Evolutionary conservation across 1,140 invertebrate genomes (phyloP).

Genomic region (Chlorops oryzae): DNA sequence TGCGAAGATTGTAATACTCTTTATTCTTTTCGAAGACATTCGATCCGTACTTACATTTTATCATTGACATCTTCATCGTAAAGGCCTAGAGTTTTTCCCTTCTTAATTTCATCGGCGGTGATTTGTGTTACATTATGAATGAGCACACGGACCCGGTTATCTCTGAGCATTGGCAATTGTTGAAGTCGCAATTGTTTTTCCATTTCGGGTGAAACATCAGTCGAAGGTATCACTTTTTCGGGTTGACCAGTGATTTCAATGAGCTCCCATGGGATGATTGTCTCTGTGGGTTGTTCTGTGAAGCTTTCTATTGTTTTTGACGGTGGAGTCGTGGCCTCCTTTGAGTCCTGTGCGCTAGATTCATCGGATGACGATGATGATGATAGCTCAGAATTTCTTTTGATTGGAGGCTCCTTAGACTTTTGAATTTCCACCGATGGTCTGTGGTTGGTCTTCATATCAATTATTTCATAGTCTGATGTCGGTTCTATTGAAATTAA

Average conservation of each 20-base stretch:
- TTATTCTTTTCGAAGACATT: not conserved
- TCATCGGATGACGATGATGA: slow-evolving; percentile 20
- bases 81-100: slow-evolving; percentile 24
- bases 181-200: slow-evolving; percentile 14
- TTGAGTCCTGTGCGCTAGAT: not conserved
- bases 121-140: slow-evolving; percentile 50
- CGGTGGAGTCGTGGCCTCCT: not conserved
- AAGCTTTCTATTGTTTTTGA: slow-evolving; percentile 11
- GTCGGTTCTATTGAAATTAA: slow-evolving; percentile 16
- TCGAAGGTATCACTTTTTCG: slow-evolving; percentile 37
- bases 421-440: slow-evolving; percentile 24
- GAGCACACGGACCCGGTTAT: slow-evolving; percentile 44
- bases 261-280: slow-evolving; percentile 38
- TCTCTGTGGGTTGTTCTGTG: slow-evolving; percentile 31
- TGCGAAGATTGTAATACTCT: not conserved
- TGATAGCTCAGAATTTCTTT: slow-evolving; percentile 29
- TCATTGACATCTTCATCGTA: slow-evolving; percentile 40
- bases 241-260: slow-evolving; percentile 40
- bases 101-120: slow-evolving; percentile 38
- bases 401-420: slow-evolving; percentile 8
- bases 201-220: slow-evolving; percentile 31
- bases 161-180: slow-evolving; percentile 19
- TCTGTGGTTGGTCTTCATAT: slow-evolving; percentile 25
- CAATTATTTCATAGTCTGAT: slow-evolving; percentile 35
- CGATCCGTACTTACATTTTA: slow-evolving; percentile 40